Base-by-base conservation (phyloP, 1,140 invertebrate species). In the Camponotus floridanus region DNA sequence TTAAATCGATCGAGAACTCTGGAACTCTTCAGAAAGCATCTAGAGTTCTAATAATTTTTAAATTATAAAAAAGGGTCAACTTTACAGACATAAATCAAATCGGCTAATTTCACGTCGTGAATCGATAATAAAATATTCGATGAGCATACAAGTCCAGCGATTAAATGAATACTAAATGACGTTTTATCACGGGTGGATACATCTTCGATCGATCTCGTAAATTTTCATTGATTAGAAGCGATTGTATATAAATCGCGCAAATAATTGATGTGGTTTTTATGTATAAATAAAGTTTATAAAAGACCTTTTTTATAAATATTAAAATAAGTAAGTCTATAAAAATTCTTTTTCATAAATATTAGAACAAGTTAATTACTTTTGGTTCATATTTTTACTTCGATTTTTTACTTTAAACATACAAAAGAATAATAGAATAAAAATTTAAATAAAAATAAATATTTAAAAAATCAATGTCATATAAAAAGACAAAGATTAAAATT, bases 121-220 rank as follows among this genome's bases (percentile, higher is more conserved):
- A 74, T 59, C 21, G 39, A 62, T 8, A 42, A 39, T n/a, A 21
- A 76, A 31, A 57, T 42, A 15, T 31, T 62, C 74, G 48, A 39
- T 9, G 8, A 62, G 26, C 8, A 45, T 61, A 21, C 36, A 9
- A 11, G 39, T 62, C 62, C 39, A 62, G 57, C 74, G 21, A 36
- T 33, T 13, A 36, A 33, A 62, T 15, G 21, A 55, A 21, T 45
- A 36, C 39, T 62, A 21, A 76, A 21, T 76, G 39, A 15, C 48
- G 5, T 15, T 7, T 36, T 4, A 0, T 21, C 8, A n/a, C 31
- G 21, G 15, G 21, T 8, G 15, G 13, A n/a, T 26, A 51, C 15
- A 33, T 31, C 13, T 26, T 31, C 21, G 21, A 51, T 48, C 67
- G 42, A 4, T 11, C 8, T 42, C 57, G 39, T 13, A 13, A 76